These are phyloP conservation scores for Pachyrhynchus sulphureomaculatus DNA, from an alignment of 1,140 invertebrate genomes.

Conservation along the genomic window DNA sequence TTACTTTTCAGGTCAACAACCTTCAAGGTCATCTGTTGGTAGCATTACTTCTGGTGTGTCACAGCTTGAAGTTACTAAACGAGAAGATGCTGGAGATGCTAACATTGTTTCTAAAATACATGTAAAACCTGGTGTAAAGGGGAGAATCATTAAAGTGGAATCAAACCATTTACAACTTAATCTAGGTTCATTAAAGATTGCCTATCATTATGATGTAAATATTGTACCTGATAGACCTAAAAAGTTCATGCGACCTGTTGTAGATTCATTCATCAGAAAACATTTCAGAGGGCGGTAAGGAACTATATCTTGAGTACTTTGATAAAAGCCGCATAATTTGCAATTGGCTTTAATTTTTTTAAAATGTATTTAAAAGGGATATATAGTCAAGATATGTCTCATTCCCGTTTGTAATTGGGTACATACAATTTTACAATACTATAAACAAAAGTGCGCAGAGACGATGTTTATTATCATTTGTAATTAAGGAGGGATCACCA, in stretches of 20 bases:
- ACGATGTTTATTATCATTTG: too few relatives aligned
- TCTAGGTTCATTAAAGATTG: conserved; percentile 52
- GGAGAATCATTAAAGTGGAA: conserved; percentile 52
- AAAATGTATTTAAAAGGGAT: not conserved
- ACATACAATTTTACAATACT: too few relatives aligned
- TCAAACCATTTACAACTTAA: conserved; percentile 60
- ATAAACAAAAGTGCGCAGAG: too few relatives aligned
- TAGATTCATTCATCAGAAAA: conserved; percentile 46
- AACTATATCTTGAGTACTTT: not conserved
- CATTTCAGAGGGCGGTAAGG: conserved; percentile 44
- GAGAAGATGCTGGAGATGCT: not conserved
- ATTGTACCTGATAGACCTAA: conserved; percentile 54
- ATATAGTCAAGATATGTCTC: too few relatives aligned
- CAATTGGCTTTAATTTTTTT: not conserved
- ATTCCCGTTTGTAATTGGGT: too few relatives aligned
- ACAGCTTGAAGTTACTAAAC: not conserved
- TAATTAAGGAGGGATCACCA: too few relatives aligned
- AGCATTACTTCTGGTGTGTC: not conserved
- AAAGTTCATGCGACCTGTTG: conserved; percentile 43
- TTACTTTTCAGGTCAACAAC: too few relatives aligned
- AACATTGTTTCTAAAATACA: conserved; percentile 6
- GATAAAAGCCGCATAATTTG: not conserved
- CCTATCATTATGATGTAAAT: conserved; percentile 55
- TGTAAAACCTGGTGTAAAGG: conserved; percentile 49
- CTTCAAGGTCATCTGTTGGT: too few relatives aligned